A percentile compares a stretch with the other conserved stretches of the same genome.
These are phyloP conservation scores for Chamaea fasciata DNA, from an alignment of 2,113 vertebrate species.

Conservation along the genomic window DNA sequence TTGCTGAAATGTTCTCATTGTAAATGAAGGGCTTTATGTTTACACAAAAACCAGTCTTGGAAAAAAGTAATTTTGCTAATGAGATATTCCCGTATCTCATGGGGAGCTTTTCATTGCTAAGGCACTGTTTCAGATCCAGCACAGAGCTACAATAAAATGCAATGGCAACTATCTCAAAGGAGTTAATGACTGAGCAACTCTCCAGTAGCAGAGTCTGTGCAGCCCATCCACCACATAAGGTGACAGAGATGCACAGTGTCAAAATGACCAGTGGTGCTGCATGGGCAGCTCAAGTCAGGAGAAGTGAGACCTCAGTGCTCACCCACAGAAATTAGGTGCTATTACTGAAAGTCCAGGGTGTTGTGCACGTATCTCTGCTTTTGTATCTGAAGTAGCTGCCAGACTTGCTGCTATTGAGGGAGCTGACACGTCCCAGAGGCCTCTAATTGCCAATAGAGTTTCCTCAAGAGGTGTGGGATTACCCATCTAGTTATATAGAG, in stretches of 20 bases:
- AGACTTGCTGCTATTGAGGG: background rate
- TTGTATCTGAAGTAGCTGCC: background rate
- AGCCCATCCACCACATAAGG: background rate
- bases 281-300: background rate
- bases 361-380: background rate
- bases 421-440: background rate
- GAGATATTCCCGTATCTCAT: constrained; percentile 30
- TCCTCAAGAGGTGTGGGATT: background rate
- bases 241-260: background rate
- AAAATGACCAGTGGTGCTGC: background rate
- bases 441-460: background rate
- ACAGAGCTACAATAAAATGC: constrained; percentile 11
- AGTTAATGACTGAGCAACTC: background rate
- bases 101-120: constrained; percentile 38
- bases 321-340: background rate
- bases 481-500: background rate
- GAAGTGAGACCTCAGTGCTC: background rate
- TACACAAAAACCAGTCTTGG: constrained; percentile 46
- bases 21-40: constrained; percentile 49
- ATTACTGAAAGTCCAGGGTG: background rate
- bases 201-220: background rate
- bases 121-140: constrained; percentile 13
- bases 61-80: constrained; percentile 62
- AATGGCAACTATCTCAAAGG: background rate
- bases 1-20: background rate